Percentiles rank a stretch among this genome's conserved stretches.
phyloP scores from a whole-genome alignment of 2,113 vertebrate genomes.

The Ovis canadensis region DNA sequence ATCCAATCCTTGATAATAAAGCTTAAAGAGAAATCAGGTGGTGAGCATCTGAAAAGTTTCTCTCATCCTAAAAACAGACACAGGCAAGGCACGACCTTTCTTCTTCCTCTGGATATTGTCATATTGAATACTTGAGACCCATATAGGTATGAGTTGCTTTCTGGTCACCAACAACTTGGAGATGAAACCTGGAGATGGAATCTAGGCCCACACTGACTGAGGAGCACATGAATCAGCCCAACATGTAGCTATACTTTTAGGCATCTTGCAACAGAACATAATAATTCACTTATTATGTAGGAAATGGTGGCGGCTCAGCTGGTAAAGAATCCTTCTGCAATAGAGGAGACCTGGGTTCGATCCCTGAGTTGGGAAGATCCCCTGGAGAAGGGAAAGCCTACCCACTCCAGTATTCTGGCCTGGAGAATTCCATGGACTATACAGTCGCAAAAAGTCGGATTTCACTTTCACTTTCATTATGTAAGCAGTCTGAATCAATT shows the following conservation, averaged over 20 bases:
- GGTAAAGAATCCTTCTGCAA: neutral
- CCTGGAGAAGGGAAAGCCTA: neutral
- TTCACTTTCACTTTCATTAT: neutral
- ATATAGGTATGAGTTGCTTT: neutral
- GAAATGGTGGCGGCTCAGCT: neutral
- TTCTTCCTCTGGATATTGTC: neutral
- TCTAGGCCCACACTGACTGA: neutral
- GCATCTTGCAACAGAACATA: neutral
- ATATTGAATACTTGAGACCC: neutral
- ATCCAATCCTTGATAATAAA: neutral
- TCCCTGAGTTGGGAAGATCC: neutral
- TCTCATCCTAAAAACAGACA: neutral
- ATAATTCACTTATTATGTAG: neutral
- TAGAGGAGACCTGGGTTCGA: neutral
- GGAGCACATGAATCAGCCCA: neutral
- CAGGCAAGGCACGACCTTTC: neutral
- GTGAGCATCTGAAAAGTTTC: neutral
- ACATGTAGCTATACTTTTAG: neutral
- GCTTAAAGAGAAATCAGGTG: neutral
- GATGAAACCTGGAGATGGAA: neutral
- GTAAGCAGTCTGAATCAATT: neutral
- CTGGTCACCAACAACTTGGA: neutral
- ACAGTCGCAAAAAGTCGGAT: neutral
- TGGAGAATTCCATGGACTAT: neutral
- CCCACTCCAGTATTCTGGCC: neutral